Percentiles rank a stretch among this genome's conserved stretches.
Evolutionary conservation across 2,797 vertebrate genomes (phyloP).

Genomic region (Huso huso): DNA sequence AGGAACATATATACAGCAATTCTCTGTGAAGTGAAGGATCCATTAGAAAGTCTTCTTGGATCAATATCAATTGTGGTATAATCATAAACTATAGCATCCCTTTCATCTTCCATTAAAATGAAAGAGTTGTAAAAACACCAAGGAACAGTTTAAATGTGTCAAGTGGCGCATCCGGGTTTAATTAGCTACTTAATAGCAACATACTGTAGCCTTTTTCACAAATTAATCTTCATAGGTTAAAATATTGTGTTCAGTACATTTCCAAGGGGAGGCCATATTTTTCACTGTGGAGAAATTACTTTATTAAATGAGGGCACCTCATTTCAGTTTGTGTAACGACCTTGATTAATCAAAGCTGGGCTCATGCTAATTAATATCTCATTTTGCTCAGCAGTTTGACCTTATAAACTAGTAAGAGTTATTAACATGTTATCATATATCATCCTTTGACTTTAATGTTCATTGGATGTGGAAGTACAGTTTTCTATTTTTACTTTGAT

Average conservation of each 20-base stretch:
- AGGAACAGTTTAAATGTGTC: conserved; percentile 14
- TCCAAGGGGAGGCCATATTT: conserved; percentile 38
- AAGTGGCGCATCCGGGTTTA: conserved; percentile 35
- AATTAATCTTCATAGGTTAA: conserved; percentile 50
- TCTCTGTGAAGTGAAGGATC: no score
- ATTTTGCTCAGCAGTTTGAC: conserved; percentile 38
- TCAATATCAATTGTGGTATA: no score
- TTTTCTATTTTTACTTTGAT: no score
- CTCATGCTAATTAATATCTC: conserved; percentile 48
- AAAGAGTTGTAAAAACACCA: conserved; percentile 6
- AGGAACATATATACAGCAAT: no score
- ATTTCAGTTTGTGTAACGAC: conserved; percentile 38
- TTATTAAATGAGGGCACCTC: conserved; percentile 41
- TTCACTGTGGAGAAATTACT: conserved; percentile 45
- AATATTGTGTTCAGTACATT: conserved; percentile 26
- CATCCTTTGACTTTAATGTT: conserved; percentile 16
- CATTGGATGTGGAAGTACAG: neutral
- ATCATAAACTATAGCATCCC: neutral
- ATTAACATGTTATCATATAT: conserved; percentile 25
- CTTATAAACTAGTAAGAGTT: conserved; percentile 36
- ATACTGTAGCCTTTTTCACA: conserved; percentile 25
- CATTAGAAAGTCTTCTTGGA: no score
- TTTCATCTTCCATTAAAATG: conserved; percentile 27
- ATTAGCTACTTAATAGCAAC: conserved; percentile 40
- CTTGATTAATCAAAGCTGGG: conserved; percentile 51